A percentile compares a stretch with the other conserved stretches of the same genome.
Evolutionary conservation across 2,113 vertebrate species (phyloP).

Genomic region (Daphoenositta chrysoptera): DNA sequence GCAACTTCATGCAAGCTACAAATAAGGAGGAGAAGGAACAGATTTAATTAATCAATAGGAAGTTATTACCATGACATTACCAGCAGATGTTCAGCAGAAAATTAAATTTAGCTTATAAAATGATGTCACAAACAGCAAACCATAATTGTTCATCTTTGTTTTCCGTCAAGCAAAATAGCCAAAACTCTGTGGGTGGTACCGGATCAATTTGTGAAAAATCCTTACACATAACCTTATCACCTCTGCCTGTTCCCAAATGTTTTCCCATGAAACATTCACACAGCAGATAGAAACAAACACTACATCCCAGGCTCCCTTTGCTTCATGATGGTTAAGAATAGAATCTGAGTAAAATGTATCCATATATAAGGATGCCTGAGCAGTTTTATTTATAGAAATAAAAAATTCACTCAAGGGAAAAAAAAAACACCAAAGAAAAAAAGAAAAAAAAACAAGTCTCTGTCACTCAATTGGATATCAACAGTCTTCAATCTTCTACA

Average conservation of each 20-base stretch:
- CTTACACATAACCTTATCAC: constrained; percentile 32
- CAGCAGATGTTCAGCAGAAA: constrained; percentile 73
- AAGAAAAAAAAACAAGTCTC: not conserved
- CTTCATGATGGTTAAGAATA: not conserved
- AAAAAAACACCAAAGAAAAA: not conserved
- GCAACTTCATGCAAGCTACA: constrained; percentile 45
- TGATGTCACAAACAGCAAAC: constrained; percentile 67
- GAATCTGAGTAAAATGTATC: not conserved
- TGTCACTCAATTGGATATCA: not conserved
- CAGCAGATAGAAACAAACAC: not conserved
- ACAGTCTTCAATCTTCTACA: not conserved
- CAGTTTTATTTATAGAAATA: not conserved
- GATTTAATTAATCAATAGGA: constrained; percentile 72
- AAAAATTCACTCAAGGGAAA: not conserved
- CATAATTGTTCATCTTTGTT: constrained; percentile 67
- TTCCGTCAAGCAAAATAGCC: constrained; percentile 51
- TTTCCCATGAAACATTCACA: not conserved
- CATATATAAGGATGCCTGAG: not conserved
- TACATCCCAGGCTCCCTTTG: not conserved
- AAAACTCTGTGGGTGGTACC: constrained; percentile 36
- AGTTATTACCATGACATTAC: constrained; percentile 79
- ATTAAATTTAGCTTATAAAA: constrained; percentile 75
- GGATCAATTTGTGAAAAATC: constrained; percentile 6
- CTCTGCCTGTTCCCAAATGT: not conserved
- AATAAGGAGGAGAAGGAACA: constrained; percentile 48